Base-by-base conservation (phyloP, 1,140 invertebrate genomes). In the Babylonia areolata region DNA sequence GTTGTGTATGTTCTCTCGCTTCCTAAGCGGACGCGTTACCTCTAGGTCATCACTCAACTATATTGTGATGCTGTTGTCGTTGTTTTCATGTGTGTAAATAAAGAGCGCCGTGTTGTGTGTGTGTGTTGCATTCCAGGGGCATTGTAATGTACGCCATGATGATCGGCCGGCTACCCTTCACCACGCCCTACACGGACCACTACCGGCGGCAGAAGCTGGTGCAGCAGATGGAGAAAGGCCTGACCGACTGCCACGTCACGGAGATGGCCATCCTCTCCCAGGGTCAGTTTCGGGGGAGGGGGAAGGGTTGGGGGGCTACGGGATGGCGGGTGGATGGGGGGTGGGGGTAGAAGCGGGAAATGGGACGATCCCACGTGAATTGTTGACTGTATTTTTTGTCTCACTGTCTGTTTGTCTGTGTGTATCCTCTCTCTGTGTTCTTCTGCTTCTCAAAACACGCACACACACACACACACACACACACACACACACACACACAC, bases 101-200 rank as follows among this genome's bases (percentile, higher is more conserved):
- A n/a, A n/a, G n/a, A n/a, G n/a, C n/a, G n/a, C n/a, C n/a, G n/a
- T n/a, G n/a, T n/a, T n/a, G n/a, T n/a, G n/a, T n/a, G n/a, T 77
- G 40, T 58, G 78, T 80, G 78, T 64, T 20, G n/a, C n/a, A n/a
- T n/a, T n/a, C n/a, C 94, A 96, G 96, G 40, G 96, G 96, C 81
- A 95, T 96, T 75, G 96, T 96, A 79, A 94, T 96, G 86, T 97
- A 96, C 93, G 95, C 95, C 54, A 96, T 96, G 96, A 94, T 96
- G 85, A 95, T 96, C 1, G 96, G 96, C 54, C 95, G 95, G 83
- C 93, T 97, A 86, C 96, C 96, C 37, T 97, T 97, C 91, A 93
- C 95, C 35, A 95, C 94, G 39, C 92, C 91, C 39, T 92, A 93
- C 88, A 93, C 93, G 86, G 94, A 94, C 83, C 95, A 95, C 86